Evolutionary conservation across 53 echinoderm and acorn worm species (phyloP).

Genomic region (Holothuria scabra): DNA sequence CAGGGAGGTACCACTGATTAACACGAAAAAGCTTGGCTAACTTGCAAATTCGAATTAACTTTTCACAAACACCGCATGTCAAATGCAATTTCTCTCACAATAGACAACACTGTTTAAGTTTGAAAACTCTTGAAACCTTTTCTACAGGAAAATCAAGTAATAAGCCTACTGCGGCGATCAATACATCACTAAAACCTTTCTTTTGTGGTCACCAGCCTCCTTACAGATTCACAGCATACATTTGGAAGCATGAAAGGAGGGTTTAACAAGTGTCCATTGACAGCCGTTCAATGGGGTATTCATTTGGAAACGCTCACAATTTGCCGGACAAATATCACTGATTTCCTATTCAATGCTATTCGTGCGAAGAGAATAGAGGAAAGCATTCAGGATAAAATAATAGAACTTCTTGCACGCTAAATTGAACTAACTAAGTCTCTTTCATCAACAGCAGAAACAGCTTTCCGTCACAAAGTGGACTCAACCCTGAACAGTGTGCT

Average conservation of each 20-base stretch:
- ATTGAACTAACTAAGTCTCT: slow-evolving; percentile 40
- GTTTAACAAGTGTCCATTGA: slow-evolving; percentile 75
- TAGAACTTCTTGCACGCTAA: slow-evolving; percentile 27
- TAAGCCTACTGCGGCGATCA: slow-evolving; percentile 1
- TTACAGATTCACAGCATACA: background rate
- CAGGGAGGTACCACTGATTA: no score
- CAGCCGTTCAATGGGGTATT: slow-evolving; percentile 56
- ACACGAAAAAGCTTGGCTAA: no score
- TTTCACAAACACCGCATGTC: no score
- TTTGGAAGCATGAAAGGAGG: slow-evolving; percentile 1
- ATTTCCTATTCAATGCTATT: slow-evolving; percentile 74
- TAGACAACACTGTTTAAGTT: no score
- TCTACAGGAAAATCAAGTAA: background rate
- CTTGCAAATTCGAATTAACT: no score
- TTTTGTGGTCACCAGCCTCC: slow-evolving; percentile 7
- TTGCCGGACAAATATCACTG: slow-evolving; percentile 90
- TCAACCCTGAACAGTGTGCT: slow-evolving; percentile 16
- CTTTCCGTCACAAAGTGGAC: slow-evolving; percentile 11
- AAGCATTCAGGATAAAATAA: slow-evolving; percentile 3
- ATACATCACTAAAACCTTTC: slow-evolving; percentile 4
- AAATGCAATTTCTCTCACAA: no score
- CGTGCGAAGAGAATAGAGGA: slow-evolving; percentile 1
- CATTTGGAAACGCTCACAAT: slow-evolving; percentile 84
- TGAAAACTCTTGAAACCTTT: no score
- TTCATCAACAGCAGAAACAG: slow-evolving; percentile 24